A percentile compares a stretch with the other conserved stretches of the same genome.
These are phyloP conservation scores for Microtus oregoni DNA, from an alignment of 2,113 vertebrate genomes.

Conservation along the genomic window DNA sequence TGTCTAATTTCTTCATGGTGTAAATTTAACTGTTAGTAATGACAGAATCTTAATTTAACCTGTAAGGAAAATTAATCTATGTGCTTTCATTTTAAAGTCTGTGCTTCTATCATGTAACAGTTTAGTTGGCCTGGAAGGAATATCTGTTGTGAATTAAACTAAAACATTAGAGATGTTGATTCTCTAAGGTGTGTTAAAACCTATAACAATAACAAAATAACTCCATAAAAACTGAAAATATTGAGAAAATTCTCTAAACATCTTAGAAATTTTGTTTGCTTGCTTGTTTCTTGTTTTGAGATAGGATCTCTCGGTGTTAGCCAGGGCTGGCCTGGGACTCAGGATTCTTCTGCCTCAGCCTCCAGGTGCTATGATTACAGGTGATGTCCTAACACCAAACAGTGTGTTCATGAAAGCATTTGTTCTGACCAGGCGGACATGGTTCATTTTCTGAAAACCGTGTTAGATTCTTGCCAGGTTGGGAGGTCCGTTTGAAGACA, in stretches of 20 bases:
- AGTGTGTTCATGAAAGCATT: not conserved
- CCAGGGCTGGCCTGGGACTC: not conserved
- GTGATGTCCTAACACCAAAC: not conserved
- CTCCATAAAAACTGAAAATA: conserved; percentile 20
- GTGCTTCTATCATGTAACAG: conserved; percentile 30
- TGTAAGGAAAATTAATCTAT: not conserved
- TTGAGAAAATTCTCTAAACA: conserved; percentile 29
- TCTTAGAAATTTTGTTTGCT: not conserved
- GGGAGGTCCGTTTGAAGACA: not conserved
- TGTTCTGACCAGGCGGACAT: not conserved
- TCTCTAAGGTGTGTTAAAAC: not conserved
- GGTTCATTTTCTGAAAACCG: not conserved
- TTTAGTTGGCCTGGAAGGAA: conserved; percentile 34
- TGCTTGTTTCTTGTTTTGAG: not conserved
- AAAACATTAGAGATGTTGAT: conserved; percentile 33
- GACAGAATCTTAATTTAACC: conserved; percentile 45
- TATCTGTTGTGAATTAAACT: conserved; percentile 49
- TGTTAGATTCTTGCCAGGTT: not conserved
- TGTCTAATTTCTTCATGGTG: not conserved
- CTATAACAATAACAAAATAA: not conserved
- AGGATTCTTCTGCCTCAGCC: not conserved
- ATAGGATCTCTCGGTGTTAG: not conserved
- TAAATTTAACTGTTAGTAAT: conserved; percentile 50
- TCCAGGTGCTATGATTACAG: not conserved
- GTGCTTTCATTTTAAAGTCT: conserved; percentile 44